Base-by-base conservation (phyloP, 1,140 invertebrate genomes). In the Zaprionus taronus region DNA sequence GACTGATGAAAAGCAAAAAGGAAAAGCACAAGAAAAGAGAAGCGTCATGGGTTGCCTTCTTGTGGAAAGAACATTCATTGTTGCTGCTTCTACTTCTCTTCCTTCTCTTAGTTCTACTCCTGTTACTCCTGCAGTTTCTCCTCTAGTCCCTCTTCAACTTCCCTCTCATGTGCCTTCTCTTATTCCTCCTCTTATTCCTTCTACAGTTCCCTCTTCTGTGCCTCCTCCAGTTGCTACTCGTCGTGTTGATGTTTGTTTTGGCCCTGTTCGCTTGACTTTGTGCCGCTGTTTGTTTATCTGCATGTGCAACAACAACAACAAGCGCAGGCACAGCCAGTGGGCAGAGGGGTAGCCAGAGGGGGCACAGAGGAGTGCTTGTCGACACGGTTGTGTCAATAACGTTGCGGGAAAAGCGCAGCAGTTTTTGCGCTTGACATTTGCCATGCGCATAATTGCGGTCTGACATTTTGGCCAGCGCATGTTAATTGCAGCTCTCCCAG, bases 351-450 rank as follows among this genome's bases (percentile, higher is more conserved):
- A 11, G 12, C 3, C 0, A 15, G 4, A 41, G 15, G 2, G 15
- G 2, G 41, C 0, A 0, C 15, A 49, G 47, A 36, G 78, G 73
- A 20, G 57, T 6, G 20, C 22, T 41, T 77, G 83, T 61, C 80
- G 84, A 83, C 83, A 79, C 63, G 83, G 47, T 72, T 80, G 41
- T 86, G 83, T 79, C 83, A 86, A 86, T 77, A 76, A 76, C 31
- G 20, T 31, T 66, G 11, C 20, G 63, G 60, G 53, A 73, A 73
- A 74, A 73, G 60, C 76, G 82, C 74, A 81, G 82, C 74, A 81
- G 62, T 68, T 56, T 71, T 51, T 77, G 61, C 65, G 51, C 53
- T 65, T 72, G 64, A 60, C 67, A 75, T 84, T 84, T 85, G 74
- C 41, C 75, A 70, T 62, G 72, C 65, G 60, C 83, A 82, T 85